Conservation (phyloP, 2,888 invertebrate species). For the Brenthis hecate region DNA sequence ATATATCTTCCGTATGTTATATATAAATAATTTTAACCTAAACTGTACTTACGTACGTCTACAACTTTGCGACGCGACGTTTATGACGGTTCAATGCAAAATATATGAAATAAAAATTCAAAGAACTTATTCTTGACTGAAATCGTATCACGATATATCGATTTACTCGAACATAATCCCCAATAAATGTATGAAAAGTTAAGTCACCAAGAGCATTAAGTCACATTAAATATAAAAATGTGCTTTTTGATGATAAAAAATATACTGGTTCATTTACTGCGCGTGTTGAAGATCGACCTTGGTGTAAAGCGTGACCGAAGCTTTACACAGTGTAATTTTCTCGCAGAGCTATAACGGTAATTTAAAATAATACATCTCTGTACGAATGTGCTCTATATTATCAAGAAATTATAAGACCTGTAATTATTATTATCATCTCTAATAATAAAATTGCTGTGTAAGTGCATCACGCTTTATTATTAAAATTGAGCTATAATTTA, state of each 20-base stretch:
- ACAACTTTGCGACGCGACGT: not conserved
- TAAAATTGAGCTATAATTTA: too few species aligned
- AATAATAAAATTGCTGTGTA: too few species aligned
- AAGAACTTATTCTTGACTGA: constrained; percentile 6
- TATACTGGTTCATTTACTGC: constrained; percentile 13
- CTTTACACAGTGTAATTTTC: constrained; percentile 29
- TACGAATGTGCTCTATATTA: constrained; percentile 3
- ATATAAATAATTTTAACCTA: too few species aligned
- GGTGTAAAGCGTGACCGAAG: constrained; percentile 34
- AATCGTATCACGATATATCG: constrained; percentile 14
- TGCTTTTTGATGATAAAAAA: constrained; percentile 18
- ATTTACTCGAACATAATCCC: constrained; percentile 10
- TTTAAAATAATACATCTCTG: constrained; percentile 4
- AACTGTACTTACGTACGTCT: not conserved
- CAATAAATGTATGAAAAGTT: constrained; percentile 7
- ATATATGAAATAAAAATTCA: constrained; percentile 13
- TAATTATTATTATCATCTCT: too few species aligned
- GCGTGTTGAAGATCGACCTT: constrained; percentile 34
- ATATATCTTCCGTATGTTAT: too few species aligned
- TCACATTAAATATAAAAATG: constrained; percentile 8
- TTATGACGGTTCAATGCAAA: not conserved
- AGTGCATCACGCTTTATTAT: too few species aligned
- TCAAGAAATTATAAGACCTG: not conserved
- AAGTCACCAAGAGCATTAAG: constrained; percentile 5
- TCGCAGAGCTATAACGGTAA: constrained; percentile 1